Evolutionary conservation across 2,888 invertebrate species (phyloP).

Genomic region (Emmelina monodactyla): DNA sequence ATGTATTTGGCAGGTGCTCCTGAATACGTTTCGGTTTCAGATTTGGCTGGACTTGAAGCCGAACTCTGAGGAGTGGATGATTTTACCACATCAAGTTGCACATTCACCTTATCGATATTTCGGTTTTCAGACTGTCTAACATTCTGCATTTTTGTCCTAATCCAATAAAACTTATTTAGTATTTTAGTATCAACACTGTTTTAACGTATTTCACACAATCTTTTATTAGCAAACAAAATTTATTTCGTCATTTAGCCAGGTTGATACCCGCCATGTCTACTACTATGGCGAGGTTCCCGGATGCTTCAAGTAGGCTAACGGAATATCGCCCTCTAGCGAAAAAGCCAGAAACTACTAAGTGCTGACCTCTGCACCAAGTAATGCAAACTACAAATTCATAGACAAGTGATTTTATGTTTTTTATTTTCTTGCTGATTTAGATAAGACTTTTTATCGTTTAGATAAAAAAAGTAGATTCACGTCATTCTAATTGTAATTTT

Average conservation of each 20-base stretch:
- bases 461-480: too few species aligned
- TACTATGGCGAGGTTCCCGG: slow-evolving; percentile 77
- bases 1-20: slow-evolving; percentile 87
- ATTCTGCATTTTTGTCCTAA: slow-evolving; percentile 90
- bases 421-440: too few species aligned
- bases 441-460: too few species aligned
- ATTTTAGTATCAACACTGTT: slow-evolving; percentile 64
- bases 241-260: slow-evolving; percentile 72
- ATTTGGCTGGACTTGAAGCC: slow-evolving; percentile 83
- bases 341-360: slow-evolving; percentile 35
- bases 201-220: slow-evolving; percentile 62
- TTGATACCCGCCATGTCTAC: slow-evolving; percentile 82
- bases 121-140: slow-evolving; percentile 86
- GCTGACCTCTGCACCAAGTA: slow-evolving; percentile 46
- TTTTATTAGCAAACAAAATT: slow-evolving; percentile 65
- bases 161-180: slow-evolving; percentile 63
- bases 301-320: slow-evolving; percentile 69
- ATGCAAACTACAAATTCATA: slow-evolving; percentile 18
- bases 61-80: slow-evolving; percentile 85
- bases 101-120: slow-evolving; percentile 82
- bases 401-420: too few species aligned
- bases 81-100: slow-evolving; percentile 74
- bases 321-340: slow-evolving; percentile 59
- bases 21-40: slow-evolving; percentile 87
- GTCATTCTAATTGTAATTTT: too few species aligned